Base-by-base conservation (phyloP, 2,797 vertebrate genomes). In the Dipus sagitta region DNA sequence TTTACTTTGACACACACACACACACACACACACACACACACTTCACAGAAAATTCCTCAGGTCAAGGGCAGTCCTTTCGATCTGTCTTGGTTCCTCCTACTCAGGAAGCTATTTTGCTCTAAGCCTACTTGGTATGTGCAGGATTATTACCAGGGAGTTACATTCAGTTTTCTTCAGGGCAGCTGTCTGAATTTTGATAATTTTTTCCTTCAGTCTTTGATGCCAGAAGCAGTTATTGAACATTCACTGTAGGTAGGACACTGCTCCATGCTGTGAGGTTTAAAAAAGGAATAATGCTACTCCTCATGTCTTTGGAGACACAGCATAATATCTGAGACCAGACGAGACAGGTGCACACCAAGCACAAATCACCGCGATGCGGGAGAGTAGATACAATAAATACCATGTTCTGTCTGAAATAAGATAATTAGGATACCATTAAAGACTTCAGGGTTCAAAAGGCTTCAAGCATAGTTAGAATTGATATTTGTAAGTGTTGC, bases 161-260 rank as follows among this genome's bases (percentile, higher is more conserved):
- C 84, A 91, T 86, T 88, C 80, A 18, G 38, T 85, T 96, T 95
- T 94, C 79, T 96, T 60, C 32, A 71, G 79, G 84, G 86, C 17
- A 92, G 52, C 58, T 84, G 82, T 86, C 91, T 93, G 94, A 91
- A 88, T 91, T 96, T 92, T 30, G 74, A 87, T 80, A 75, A 34
- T 76, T 90, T 89, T 58, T 91, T 83, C 62, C 32, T 94, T 75
- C 17, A 78, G 38, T 80, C 80, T 95, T 97, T 97, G 90, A 94
- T 94, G 82, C 77, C 13, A 9, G 85, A 90, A 93, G 90, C 32
- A 87, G 86, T 94, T 93, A 72, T 34, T 90, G 93, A 94, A 60
- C 76, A 88, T 92, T 92, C 79, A 70, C 24, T 90, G 34, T 80
- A 74, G 74, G 70, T 38, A 90, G 71, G 75, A 86, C n/a, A 72